Percentiles rank a stretch among this genome's conserved stretches.
Conservation (phyloP, 2,113 vertebrate species). For the Passer montanus region DNA sequence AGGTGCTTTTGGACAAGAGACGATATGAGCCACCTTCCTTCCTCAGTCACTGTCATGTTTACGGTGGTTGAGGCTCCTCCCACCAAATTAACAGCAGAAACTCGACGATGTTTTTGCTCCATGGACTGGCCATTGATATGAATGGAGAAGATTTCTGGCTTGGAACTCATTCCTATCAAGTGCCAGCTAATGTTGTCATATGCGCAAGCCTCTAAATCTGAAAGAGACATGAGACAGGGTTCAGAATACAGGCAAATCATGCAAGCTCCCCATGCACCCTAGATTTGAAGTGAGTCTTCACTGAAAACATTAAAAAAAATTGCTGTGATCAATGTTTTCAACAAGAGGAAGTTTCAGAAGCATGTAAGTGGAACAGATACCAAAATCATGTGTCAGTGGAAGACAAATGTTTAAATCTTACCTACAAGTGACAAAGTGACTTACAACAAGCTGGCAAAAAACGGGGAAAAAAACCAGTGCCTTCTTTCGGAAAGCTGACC, state of each 20-base stretch:
- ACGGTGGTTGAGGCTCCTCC: conserved; percentile 83
- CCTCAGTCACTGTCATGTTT: conserved; percentile 80
- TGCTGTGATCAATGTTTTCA: neutral
- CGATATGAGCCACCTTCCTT: conserved; percentile 87
- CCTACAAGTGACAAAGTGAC: neutral
- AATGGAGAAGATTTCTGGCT: conserved; percentile 90
- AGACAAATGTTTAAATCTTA: neutral
- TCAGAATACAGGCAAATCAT: neutral
- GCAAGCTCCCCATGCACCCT: neutral
- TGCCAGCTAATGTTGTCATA: conserved; percentile 85
- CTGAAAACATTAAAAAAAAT: neutral
- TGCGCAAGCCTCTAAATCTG: conserved; percentile 84
- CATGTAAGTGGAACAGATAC: neutral
- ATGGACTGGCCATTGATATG: conserved; percentile 92
- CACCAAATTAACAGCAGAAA: conserved; percentile 86
- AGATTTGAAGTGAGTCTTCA: neutral
- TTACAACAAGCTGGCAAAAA: neutral
- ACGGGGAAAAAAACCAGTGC: neutral
- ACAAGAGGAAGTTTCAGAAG: neutral
- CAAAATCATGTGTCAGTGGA: neutral
- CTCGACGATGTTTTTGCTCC: conserved; percentile 77
- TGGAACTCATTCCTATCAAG: conserved; percentile 90
- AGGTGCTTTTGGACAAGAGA: conserved; percentile 85
- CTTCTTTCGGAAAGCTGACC: neutral
- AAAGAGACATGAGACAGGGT: neutral